Percentiles rank a stretch among this genome's conserved stretches.
These are phyloP conservation scores for Psittacula derbiana DNA, from an alignment of 2,797 vertebrate species.

Conservation along the genomic window DNA sequence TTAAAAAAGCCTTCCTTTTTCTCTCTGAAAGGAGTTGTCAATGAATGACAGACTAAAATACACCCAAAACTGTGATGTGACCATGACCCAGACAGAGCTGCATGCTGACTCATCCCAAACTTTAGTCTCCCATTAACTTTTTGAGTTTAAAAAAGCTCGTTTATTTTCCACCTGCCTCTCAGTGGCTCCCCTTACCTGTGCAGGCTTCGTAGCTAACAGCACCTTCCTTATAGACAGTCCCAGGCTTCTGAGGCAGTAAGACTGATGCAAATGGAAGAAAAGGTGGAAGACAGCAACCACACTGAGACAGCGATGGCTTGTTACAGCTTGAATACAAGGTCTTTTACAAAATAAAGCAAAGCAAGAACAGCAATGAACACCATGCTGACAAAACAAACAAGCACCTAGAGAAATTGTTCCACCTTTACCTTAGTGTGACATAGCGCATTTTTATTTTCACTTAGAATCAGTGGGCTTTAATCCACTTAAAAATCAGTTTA, in stretches of 20 bases:
- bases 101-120: neutral
- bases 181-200: neutral
- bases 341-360: neutral
- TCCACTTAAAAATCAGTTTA: neutral
- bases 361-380: neutral
- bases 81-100: neutral
- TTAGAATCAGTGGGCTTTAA: neutral
- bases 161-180: neutral
- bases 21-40: neutral
- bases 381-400: neutral
- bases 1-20: neutral
- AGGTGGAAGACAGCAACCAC: neutral
- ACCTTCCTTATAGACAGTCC: neutral
- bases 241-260: neutral
- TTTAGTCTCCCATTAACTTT: neutral
- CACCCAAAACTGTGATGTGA: neutral
- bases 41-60: neutral
- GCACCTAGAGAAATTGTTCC: neutral
- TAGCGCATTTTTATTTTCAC: neutral
- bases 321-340: neutral
- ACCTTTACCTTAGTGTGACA: neutral
- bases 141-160: neutral
- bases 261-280: neutral
- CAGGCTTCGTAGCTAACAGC: neutral
- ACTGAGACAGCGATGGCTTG: neutral